These are phyloP conservation scores for Rhipidura dahli DNA, from an alignment of 2,113 vertebrate species.

Conservation along the genomic window DNA sequence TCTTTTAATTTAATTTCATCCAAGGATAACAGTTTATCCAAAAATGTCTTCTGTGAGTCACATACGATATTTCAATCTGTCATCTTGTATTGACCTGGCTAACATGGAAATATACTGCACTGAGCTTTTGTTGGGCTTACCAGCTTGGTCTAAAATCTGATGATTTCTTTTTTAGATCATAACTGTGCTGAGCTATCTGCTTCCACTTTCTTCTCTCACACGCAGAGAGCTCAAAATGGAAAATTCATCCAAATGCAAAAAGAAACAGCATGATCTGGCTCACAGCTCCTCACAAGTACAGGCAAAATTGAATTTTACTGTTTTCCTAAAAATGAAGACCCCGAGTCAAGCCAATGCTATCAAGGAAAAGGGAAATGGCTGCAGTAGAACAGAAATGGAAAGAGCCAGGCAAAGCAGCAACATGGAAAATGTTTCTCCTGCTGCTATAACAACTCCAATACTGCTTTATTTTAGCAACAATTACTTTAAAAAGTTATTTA, in stretches of 20 bases:
- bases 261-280: constrained; percentile 63
- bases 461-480: not conserved
- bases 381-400: not conserved
- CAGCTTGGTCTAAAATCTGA: constrained; percentile 68
- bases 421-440: not conserved
- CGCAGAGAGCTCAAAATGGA: constrained; percentile 37
- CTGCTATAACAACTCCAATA: not conserved
- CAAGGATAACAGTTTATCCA: constrained; percentile 50
- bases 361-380: not conserved
- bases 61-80: constrained; percentile 57
- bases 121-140: constrained; percentile 50
- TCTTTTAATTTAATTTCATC: constrained; percentile 67
- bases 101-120: constrained; percentile 60
- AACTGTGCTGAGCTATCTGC: constrained; percentile 56
- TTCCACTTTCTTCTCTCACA: constrained; percentile 51
- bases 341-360: not conserved
- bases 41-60: constrained; percentile 64
- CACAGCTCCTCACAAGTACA: constrained; percentile 29
- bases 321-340: constrained; percentile 19
- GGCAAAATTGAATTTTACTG: constrained; percentile 48
- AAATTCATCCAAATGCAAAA: constrained; percentile 62
- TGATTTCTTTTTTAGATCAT: constrained; percentile 61
- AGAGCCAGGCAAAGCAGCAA: not conserved
- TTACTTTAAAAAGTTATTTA: not conserved
- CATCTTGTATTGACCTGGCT: constrained; percentile 68